phyloP scores from a whole-genome alignment of 2,797 vertebrate species.

The Microctenopoma stevenorrisi region DNA sequence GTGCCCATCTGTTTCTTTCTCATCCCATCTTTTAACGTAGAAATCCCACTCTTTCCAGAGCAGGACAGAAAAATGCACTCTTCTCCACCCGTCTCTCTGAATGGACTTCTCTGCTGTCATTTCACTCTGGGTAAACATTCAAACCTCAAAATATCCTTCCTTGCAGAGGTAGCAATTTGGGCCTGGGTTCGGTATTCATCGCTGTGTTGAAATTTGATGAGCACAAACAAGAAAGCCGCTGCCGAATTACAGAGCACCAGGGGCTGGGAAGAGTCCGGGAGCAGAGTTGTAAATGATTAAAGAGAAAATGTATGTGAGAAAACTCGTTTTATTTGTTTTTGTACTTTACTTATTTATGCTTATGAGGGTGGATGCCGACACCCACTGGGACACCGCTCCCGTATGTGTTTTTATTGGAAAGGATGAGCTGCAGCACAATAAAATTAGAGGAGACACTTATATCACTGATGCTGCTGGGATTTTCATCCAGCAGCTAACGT shows the following conservation, averaged over 20 bases:
- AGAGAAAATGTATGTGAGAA: constrained; percentile 52
- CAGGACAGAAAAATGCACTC: constrained; percentile 5
- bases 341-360: constrained; percentile 47
- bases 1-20: constrained; percentile 75
- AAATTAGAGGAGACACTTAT: constrained; percentile 39
- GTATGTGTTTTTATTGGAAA: constrained; percentile 31
- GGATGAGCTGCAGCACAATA: constrained; percentile 33
- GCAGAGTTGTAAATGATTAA: constrained; percentile 65
- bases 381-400: constrained; percentile 6
- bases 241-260: constrained; percentile 63
- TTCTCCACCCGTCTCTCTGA: constrained; percentile 29
- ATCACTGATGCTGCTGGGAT: constrained; percentile 42
- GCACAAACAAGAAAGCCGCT: constrained; percentile 66
- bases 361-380: constrained; percentile 12
- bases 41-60: constrained; percentile 31
- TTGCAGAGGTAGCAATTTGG: constrained; percentile 62
- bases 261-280: constrained; percentile 49
- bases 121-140: constrained; percentile 56
- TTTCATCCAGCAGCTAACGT: constrained; percentile 55
- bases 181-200: constrained; percentile 45
- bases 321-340: constrained; percentile 47
- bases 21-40: constrained; percentile 44
- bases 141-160: constrained; percentile 58
- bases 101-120: constrained; percentile 40
- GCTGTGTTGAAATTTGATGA: constrained; percentile 66